Evolutionary conservation across 1,140 invertebrate species (phyloP).

Genomic region (Drosophila sp.): DNA sequence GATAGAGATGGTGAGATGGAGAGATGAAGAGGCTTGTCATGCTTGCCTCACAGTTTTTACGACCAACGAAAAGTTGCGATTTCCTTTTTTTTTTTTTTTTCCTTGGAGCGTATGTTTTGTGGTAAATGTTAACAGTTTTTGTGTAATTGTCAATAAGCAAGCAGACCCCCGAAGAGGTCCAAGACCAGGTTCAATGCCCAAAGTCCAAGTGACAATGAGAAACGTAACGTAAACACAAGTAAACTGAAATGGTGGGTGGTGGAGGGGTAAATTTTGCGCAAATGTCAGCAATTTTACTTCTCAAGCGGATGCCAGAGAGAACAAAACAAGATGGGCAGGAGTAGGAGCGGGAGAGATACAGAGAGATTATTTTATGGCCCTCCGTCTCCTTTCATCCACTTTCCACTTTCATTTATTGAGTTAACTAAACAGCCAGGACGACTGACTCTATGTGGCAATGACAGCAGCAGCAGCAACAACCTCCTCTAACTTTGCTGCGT

Average conservation of each 20-base stretch:
- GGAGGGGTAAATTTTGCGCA: slow-evolving; percentile 50
- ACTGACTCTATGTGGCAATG: neutral
- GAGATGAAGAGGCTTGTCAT: slow-evolving; percentile 6
- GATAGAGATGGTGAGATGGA: neutral
- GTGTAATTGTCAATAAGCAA: slow-evolving; percentile 73
- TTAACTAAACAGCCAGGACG: slow-evolving; percentile 69
- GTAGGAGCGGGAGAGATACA: slow-evolving; percentile 15
- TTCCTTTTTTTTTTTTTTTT: slow-evolving; percentile 18
- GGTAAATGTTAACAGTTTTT: slow-evolving; percentile 78
- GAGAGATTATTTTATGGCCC: slow-evolving; percentile 63
- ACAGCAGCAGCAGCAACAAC: neutral
- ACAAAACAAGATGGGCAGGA: slow-evolving; percentile 14
- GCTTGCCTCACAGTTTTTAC: slow-evolving; percentile 52
- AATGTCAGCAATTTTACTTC: slow-evolving; percentile 68
- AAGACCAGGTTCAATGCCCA: slow-evolving; percentile 29
- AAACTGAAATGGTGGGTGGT: slow-evolving; percentile 51
- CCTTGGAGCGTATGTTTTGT: slow-evolving; percentile 62
- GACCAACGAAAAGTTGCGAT: slow-evolving; percentile 66
- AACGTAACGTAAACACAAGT: slow-evolving; percentile 74
- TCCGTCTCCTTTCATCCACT: neutral
- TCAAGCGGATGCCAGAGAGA: slow-evolving; percentile 23
- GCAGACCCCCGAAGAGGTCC: slow-evolving; percentile 6
- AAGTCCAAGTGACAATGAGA: slow-evolving; percentile 61
- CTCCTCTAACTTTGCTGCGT: slow-evolving; percentile 41
- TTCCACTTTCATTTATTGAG: slow-evolving; percentile 75